These are phyloP conservation scores for Montipora foliosa DNA, from an alignment of 64 coral and sea anemone genomes.

Conservation along the genomic window DNA sequence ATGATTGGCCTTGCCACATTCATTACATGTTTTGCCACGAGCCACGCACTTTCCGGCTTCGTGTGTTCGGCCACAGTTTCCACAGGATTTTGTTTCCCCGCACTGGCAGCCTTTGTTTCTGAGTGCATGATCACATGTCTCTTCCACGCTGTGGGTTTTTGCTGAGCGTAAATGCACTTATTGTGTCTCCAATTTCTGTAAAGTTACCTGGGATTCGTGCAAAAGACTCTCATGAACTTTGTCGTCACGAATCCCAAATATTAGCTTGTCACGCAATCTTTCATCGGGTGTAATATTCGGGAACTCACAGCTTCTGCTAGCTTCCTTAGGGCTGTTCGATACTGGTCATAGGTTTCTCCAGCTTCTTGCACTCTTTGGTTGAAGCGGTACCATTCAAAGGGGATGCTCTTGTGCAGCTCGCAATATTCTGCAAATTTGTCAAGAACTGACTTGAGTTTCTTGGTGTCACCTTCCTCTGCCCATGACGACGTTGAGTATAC, in stretches of 20 bases:
- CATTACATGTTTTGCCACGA: background rate
- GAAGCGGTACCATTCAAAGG: background rate
- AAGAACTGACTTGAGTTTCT: background rate
- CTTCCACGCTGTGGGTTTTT: background rate
- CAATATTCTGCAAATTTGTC: background rate
- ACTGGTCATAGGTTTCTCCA: background rate
- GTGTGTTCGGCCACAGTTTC: no score
- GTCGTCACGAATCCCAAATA: background rate
- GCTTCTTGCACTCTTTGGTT: background rate
- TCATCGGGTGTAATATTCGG: background rate
- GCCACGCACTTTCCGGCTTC: background rate
- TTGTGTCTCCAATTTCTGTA: background rate
- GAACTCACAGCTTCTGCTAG: background rate
- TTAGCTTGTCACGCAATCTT: background rate
- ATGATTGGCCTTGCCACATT: background rate
- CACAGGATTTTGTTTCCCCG: no score
- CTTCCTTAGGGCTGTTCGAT: background rate
- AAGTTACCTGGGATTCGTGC: background rate
- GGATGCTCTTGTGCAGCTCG: background rate
- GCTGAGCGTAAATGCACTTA: background rate
- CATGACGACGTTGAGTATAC: background rate
- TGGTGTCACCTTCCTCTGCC: background rate
- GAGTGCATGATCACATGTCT: background rate
- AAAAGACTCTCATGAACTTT: background rate
- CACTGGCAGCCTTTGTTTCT: background rate